phyloP scores from a whole-genome alignment of 2,113 vertebrate species.

The Probosciger aterrimus region DNA sequence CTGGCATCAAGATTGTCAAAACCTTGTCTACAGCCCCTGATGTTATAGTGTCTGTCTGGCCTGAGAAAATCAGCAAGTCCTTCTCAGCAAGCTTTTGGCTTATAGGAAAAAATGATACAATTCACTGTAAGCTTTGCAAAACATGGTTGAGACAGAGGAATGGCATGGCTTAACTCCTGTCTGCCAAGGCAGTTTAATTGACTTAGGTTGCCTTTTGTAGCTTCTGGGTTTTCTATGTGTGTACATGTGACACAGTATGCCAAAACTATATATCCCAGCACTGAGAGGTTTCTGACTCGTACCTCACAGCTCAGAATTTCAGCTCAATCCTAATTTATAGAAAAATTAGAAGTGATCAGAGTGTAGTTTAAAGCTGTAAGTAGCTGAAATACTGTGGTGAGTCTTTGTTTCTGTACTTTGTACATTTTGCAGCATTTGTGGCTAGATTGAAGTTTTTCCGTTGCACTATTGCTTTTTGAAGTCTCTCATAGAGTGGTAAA shows the following conservation, averaged over 20 bases:
- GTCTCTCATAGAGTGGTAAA: background rate
- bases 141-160: background rate
- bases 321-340: background rate
- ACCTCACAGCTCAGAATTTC: background rate
- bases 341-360: background rate
- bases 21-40: background rate
- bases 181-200: background rate
- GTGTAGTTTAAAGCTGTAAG: background rate
- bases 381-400: background rate
- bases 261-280: background rate
- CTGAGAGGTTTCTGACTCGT: background rate
- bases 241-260: background rate
- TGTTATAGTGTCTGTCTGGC: rapidly evolving
- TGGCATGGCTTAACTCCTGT: rapidly evolving
- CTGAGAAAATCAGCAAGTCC: background rate
- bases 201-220: background rate
- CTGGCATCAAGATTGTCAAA: background rate
- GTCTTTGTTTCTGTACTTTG: background rate
- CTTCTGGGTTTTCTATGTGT: background rate
- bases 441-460: background rate
- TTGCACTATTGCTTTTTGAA: background rate
- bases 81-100: background rate
- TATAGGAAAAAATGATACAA: background rate
- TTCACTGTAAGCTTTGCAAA: background rate
- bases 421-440: background rate